Evolutionary conservation across 2,113 vertebrate species (phyloP), one percentile per base, ranked within the genome.

Genomic region (human (Homo sapiens)): DNA sequence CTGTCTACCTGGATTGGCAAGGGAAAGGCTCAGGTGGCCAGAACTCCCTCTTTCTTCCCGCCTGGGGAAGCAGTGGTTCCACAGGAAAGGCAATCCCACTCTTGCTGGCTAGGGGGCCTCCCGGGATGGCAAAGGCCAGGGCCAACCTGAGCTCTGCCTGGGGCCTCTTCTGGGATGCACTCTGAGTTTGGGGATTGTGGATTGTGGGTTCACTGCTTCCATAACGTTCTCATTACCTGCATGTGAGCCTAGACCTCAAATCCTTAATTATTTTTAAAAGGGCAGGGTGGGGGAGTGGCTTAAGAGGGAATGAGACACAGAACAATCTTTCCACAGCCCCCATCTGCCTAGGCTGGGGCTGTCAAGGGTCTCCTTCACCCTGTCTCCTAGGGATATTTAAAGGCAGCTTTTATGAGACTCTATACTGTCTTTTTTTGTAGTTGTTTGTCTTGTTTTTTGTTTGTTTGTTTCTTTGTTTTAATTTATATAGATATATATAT

Each of bases 401-500:
- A 97, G 97, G 98, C 97, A 97, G 97, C 96, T 98, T 98, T 97
- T 97, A 97, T 93, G 94, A 98, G 96, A 98, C 84, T 91, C 96
- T 98, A 96, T 94, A 96, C 83, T 89, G 94, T 94, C 96, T 90
- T 98, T 96, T 96, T 70, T 64, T 13, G 5, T 64, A 11, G 59
- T 59, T 92, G 90, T 97, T 96, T 95, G 45, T 98, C 93, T 95
- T 95, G 45, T 50, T 89, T 50, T 95, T 40, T 40, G 40, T 40
- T 76, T 59, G 20, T 96, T 93, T 95, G 96, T 94, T 98, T 97
- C 93, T 98, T 98, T 98, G 97, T 98, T 98, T 99, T 98, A 98
- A 98, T 98, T 98, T 98, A 98, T 98, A 98, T 98, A 98, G 96
- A 98, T 98, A 98, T 98, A 98, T 98, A 98, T 99, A 98, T 98